Evolutionary conservation across 2,888 invertebrate species (phyloP).

Genomic region (Dyspetes luteomarginatus): DNA sequence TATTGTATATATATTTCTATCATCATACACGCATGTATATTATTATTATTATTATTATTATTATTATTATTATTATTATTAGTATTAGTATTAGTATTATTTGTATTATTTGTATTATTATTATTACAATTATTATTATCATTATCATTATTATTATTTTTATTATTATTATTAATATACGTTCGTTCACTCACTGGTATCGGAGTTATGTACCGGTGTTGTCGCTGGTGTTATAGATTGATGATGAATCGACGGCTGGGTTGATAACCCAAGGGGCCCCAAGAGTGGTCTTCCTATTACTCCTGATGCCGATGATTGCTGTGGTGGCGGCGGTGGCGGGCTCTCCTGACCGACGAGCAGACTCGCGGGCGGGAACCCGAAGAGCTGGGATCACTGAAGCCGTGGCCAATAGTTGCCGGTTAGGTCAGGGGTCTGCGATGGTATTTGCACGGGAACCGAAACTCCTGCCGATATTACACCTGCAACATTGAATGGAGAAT

Average conservation of each 20-base stretch:
- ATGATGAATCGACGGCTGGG: slow-evolving; percentile 71
- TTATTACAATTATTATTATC: no score
- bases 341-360: slow-evolving; percentile 85
- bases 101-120: no score
- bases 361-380: slow-evolving; percentile 92
- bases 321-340: slow-evolving; percentile 84
- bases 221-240: slow-evolving; percentile 68
- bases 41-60: neutral
- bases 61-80: slow-evolving; percentile 12
- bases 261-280: slow-evolving; percentile 78
- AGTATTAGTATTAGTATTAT: no score
- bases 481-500: slow-evolving; percentile 83
- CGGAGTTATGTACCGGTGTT: slow-evolving; percentile 79
- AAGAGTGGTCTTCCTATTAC: slow-evolving; percentile 81
- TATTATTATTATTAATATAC: slow-evolving; percentile 18
- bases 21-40: neutral
- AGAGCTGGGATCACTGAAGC: slow-evolving; percentile 96
- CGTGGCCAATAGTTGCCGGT: slow-evolving; percentile 94
- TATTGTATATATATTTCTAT: slow-evolving; percentile 3
- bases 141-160: neutral
- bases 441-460: slow-evolving; percentile 96
- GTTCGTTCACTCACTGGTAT: slow-evolving; percentile 81
- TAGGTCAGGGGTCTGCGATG: slow-evolving; percentile 92
- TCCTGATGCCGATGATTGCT: slow-evolving; percentile 84
- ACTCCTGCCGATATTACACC: slow-evolving; percentile 97